Conservation (phyloP, 2,797 vertebrate genomes). For the Neoniphon sammara region DNA sequence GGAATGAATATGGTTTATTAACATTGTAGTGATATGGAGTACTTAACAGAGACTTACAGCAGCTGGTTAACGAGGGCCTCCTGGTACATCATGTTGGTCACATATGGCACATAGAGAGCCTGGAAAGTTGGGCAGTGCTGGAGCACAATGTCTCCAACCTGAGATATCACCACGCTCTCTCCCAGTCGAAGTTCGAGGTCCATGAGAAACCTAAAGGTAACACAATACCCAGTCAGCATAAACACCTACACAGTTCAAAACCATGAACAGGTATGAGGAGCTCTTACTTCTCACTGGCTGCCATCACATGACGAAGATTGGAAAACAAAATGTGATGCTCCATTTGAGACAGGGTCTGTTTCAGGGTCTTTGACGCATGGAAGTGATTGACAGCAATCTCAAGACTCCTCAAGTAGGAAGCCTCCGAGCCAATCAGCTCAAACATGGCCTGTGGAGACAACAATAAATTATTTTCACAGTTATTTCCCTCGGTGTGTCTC, state of each 20-base stretch:
- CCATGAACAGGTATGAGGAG: neutral
- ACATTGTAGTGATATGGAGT: neutral
- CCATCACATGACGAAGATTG: conserved; percentile 77
- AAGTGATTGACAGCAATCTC: conserved; percentile 81
- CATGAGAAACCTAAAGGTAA: conserved; percentile 78
- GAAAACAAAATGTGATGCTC: conserved; percentile 85
- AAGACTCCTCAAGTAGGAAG: conserved; percentile 85
- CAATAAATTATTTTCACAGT: too few relatives aligned
- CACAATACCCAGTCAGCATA: neutral
- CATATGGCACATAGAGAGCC: conserved; percentile 83
- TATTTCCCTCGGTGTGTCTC: neutral
- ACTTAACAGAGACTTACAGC: conserved; percentile 73
- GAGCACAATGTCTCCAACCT: conserved; percentile 82
- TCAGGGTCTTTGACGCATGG: conserved; percentile 73
- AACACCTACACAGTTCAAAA: neutral
- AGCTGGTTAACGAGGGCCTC: conserved; percentile 81
- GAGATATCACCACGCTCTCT: conserved; percentile 72
- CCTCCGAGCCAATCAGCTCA: conserved; percentile 86
- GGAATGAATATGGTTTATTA: neutral
- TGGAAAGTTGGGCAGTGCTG: conserved; percentile 74
- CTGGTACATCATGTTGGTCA: conserved; percentile 89
- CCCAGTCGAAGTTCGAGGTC: conserved; percentile 81
- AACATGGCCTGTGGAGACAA: conserved; percentile 79
- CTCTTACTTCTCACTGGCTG: conserved; percentile 72
- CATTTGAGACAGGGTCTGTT: conserved; percentile 65